Evolutionary conservation across 1,140 invertebrate species (phyloP), one percentile per base, ranked within the genome.

Genomic region (Nomia melanderi): DNA sequence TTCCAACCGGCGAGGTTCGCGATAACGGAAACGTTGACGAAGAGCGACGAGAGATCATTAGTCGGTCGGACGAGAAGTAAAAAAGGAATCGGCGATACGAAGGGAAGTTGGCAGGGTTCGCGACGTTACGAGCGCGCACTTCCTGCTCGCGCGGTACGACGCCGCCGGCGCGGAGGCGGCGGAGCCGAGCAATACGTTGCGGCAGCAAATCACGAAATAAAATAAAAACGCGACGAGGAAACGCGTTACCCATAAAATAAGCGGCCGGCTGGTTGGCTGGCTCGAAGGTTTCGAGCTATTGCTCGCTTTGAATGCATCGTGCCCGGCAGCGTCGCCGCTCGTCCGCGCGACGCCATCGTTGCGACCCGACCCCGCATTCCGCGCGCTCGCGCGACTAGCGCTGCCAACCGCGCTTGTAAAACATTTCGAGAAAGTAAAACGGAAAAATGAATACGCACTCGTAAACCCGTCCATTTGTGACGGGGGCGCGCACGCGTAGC

Each of bases 171-270:
- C 56, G 47, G 17, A 11, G 31, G n/a, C 63, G 25, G 33, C 73
- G 23, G 41, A 47, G 39, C 53, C 27, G 69, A 33, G 56, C 67
- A 74, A 84, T 83, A 77, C 82, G 69, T n/a, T 31, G 56, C 74
- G n/a, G 69, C 57, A 62, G 54, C 78, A 72, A 81, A 85, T 85
- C 83, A 50, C 31, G n/a, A 72, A 82, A 78, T 82, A 82, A 83
- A 84, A 78, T 78, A 78, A 78, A 85, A 64, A 57, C 31, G 71
- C 23, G 11, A 71, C 65, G 66, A 66, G 25, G 65, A 70, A 84
- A 84, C 64, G 82, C 82, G 78, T 85, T 78, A 78, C 72, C 82
- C 82, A 81, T 84, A 85, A 85, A 85, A 84, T 81, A 81, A 82
- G 78, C 69, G 72, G 57, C 41, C 20, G 41, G 41, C 41, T 44